These are phyloP conservation scores for Tragelaphus oryx DNA, from an alignment of 2,797 vertebrate genomes.

Conservation along the genomic window DNA sequence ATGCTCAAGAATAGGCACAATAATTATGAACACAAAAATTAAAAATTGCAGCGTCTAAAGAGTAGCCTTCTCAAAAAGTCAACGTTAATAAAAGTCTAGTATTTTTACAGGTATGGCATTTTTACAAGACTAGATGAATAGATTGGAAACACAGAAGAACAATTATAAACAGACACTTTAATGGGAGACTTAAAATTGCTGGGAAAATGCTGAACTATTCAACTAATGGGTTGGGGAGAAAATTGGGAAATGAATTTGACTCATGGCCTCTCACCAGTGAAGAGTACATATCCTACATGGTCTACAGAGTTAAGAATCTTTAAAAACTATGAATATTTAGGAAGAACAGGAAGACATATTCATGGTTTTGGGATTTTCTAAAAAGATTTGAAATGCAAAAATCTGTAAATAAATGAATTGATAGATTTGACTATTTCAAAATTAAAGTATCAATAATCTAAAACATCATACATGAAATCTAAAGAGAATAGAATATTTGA, in stretches of 20 bases:
- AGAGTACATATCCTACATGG: background rate
- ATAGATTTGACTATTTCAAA: background rate
- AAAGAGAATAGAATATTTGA: background rate
- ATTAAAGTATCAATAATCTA: background rate
- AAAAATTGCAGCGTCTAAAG: background rate
- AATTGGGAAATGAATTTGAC: background rate
- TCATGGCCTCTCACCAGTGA: background rate
- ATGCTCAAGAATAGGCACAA: background rate
- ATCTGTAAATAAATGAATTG: background rate
- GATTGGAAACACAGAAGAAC: background rate
- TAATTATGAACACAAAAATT: background rate
- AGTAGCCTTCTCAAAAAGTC: background rate
- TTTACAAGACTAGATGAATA: background rate
- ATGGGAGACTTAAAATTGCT: background rate
- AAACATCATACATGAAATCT: background rate
- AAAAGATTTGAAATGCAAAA: background rate
- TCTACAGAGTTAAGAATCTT: background rate
- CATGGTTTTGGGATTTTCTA: background rate
- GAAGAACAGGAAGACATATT: background rate
- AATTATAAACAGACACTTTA: background rate
- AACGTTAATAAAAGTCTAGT: background rate
- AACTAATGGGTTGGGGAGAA: background rate
- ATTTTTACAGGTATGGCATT: background rate
- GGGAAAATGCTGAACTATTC: background rate
- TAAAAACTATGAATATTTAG: background rate